Base-by-base conservation (phyloP, 2,113 vertebrate species). In the Callionymus lyra region DNA sequence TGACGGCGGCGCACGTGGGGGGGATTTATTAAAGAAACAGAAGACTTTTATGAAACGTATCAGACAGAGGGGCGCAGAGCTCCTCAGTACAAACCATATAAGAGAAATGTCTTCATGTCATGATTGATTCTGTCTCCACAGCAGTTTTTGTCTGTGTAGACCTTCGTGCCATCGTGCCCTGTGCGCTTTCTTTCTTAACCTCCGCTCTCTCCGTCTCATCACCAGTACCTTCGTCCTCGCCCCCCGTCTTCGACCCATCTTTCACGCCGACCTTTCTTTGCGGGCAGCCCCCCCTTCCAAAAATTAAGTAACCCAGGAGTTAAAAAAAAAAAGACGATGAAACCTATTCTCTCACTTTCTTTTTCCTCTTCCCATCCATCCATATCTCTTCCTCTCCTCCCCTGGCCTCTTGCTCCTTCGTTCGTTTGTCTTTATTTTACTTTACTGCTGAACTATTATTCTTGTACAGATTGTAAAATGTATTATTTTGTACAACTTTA, bases 401-500 rank as follows among this genome's bases (percentile, higher is more conserved):
- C 81, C 69, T 1, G 0, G 27, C 48, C 55, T 47, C 45, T 27
- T 21, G 41, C 71, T 68, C 53, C 64, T 63, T 46, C 62, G 52
- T 85, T 75, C 68, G 68, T 76, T 49, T 53, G 58, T 72, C 74
- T 77, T 74, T 88, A 85, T 84, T 87, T 88, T 88, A 85, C 84
- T 86, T 88, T 86, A 86, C 86, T 88, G 86, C 86, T 89, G 86
- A 86, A 85, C 88, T 90, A 88, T 89, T 87, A 89, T 88, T 90
- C 89, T 88, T 91, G 89, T 91, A 91, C 87, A 90, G 86, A 91
- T 86, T 91, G 88, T 90, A 90, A 91, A 90, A 91, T 91, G 88
- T 89, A 90, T 90, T 89, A 90, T 90, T 91, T 91, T 90, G 89
- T 91, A 91, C 86, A 90, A 89, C 87, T 91, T 90, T 90, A 90